Evolutionary conservation across 2,113 vertebrate species (phyloP), one percentile per base, ranked within the genome.

Genomic region (Catagonus wagneri): DNA sequence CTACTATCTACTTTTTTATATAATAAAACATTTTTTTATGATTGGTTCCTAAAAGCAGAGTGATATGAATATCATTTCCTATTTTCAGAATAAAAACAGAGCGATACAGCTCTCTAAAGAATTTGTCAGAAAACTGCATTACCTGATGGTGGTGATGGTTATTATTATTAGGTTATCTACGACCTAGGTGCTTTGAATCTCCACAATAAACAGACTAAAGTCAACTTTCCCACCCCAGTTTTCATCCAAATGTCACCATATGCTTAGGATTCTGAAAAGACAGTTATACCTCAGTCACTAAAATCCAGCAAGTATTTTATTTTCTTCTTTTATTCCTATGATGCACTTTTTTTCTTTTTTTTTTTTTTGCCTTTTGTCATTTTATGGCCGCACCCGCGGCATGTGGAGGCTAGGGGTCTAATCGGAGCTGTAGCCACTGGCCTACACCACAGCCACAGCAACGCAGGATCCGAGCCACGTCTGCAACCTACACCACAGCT

Each of bases 91-190:
- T 39, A 36, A 80, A 85, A 93, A 85, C 44, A n/a, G 8, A 68
- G 60, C 8, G 32, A 81, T 81, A n/a, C 86, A 34, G 22, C 25
- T 85, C 71, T 90, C 65, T 71, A 92, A 92, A 95, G 60, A 3
- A 89, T 84, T 71, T 89, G 39, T 71, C 34, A 93, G 74, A 84
- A 96, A 89, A 85, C 20, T 71, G 34, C 83, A 89, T 44, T 89
- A n/a, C 25, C 17, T 58, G 52, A 15, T 86, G 66, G 52, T 58
- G 10, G 10, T 58, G 6, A n/a, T 36, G 10, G n/a, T 86, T 6
- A 23, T 34, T 23, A 69, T 29, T 71, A 36, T 58, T 39, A 54
- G 44, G 65, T 17, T 39, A 23, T 25, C 23, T 63, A 56, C 34
- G 65, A 19, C 60, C 68, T 50, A 11, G 56, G 56, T 95, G 44